Percentiles rank a stretch among this genome's conserved stretches.
These are phyloP conservation scores for Platycnemis pennipes DNA, from an alignment of 2,888 invertebrate species.

Conservation along the genomic window DNA sequence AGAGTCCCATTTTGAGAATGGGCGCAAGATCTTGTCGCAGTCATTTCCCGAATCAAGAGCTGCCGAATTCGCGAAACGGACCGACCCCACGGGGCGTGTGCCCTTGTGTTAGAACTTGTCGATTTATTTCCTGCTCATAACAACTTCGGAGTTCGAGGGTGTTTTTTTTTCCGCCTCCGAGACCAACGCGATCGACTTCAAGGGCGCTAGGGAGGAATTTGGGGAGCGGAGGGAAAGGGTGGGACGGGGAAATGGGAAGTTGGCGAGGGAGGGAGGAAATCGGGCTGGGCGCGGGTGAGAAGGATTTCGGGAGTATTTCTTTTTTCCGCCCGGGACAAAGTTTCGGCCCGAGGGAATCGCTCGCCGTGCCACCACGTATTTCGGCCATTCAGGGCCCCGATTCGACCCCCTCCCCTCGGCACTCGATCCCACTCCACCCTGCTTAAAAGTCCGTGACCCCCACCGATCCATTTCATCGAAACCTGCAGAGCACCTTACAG, in stretches of 20 bases:
- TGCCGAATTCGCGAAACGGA: neutral
- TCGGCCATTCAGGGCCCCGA: too few relatives aligned
- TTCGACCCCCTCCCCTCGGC: too few relatives aligned
- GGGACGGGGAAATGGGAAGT: too few relatives aligned
- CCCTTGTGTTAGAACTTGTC: neutral
- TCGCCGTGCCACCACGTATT: neutral
- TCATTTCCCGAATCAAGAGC: neutral
- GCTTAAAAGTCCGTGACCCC: too few relatives aligned
- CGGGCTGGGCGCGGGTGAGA: neutral
- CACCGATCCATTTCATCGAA: too few relatives aligned
- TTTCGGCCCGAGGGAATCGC: neutral
- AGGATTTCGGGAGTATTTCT: neutral
- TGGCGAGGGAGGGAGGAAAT: too few relatives aligned
- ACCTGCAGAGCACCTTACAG: too few relatives aligned
- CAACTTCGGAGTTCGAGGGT: neutral
- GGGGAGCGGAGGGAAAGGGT: too few relatives aligned
- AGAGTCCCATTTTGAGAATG: too few relatives aligned
- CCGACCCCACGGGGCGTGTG: neutral
- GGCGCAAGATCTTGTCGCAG: neutral
- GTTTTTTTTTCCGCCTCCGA: neutral
- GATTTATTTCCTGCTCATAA: neutral
- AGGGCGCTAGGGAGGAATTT: neutral
- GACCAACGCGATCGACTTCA: neutral
- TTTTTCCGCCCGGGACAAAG: neutral
- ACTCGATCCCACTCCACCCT: too few relatives aligned